These are phyloP conservation scores for Ptychodera flava DNA, from an alignment of 35 echinoderm and acorn worm species.

Conservation along the genomic window DNA sequence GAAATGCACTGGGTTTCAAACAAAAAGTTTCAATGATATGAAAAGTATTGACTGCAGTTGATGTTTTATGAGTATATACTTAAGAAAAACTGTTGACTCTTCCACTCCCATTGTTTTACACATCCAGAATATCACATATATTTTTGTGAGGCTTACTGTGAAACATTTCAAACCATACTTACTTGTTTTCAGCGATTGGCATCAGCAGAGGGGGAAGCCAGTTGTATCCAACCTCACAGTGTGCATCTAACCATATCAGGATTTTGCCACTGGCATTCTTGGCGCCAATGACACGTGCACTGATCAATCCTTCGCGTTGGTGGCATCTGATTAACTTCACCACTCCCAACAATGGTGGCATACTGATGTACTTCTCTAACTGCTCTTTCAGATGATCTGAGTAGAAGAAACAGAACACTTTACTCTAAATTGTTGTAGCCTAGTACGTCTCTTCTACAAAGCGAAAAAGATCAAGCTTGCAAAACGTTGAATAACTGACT, in stretches of 20 bases:
- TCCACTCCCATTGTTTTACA: too few relatives aligned
- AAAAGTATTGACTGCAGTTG: too few relatives aligned
- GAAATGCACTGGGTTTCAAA: too few relatives aligned
- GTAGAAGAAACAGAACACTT: background rate
- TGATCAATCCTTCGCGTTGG: background rate
- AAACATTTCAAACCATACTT: too few relatives aligned
- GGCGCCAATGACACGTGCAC: background rate
- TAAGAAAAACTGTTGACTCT: too few relatives aligned
- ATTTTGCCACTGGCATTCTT: background rate
- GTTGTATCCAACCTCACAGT: conserved; percentile 12
- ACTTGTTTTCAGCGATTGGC: background rate
- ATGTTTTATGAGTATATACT: too few relatives aligned
- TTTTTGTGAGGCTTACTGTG: too few relatives aligned
- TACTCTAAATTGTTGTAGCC: background rate
- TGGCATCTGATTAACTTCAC: background rate
- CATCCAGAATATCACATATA: too few relatives aligned
- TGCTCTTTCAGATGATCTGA: background rate
- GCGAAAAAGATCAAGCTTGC: background rate
- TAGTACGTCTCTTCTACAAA: background rate
- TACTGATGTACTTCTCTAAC: background rate
- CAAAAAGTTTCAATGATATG: too few relatives aligned
- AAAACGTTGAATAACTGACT: too few relatives aligned
- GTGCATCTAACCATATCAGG: background rate
- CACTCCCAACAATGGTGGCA: background rate
- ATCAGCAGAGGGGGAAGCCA: conserved; percentile 5